phyloP scores from a whole-genome alignment of 2,797 vertebrate species.

The Lutjanus campechanus region DNA sequence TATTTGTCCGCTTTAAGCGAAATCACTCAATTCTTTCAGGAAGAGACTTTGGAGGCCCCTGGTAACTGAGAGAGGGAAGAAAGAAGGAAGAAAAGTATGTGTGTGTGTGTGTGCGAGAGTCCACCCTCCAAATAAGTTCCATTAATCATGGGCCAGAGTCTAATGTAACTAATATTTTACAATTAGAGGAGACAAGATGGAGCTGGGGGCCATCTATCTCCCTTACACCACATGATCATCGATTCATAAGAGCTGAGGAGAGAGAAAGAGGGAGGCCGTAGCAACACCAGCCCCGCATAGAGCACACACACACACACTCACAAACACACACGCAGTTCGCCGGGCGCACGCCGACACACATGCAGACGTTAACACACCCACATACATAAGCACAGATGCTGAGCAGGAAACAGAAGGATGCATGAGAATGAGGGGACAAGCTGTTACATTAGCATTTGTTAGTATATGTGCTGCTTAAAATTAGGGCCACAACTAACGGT shows the following conservation, averaged over 20 bases:
- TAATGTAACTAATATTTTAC: slow-evolving; percentile 99
- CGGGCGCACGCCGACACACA: slow-evolving; percentile 35
- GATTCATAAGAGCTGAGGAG: slow-evolving; percentile 98
- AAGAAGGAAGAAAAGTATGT: slow-evolving; percentile 71
- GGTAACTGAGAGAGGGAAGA: slow-evolving; percentile 49
- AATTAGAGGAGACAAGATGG: slow-evolving; percentile 99
- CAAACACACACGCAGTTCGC: slow-evolving; percentile 40
- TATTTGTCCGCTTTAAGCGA: slow-evolving; percentile 98
- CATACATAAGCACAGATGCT: slow-evolving; percentile 58
- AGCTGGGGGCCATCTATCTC: slow-evolving; percentile 99
- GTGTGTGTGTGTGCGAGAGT: slow-evolving; percentile 88
- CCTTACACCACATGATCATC: slow-evolving; percentile 99
- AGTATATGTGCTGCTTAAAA: slow-evolving; percentile 34
- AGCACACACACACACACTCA: slow-evolving; percentile 36
- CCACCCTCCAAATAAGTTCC: slow-evolving; percentile 99
- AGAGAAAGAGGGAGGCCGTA: slow-evolving; percentile 80
- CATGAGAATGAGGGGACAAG: slow-evolving; percentile 59
- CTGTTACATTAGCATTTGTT: slow-evolving; percentile 67
- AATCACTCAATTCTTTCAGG: slow-evolving; percentile 97
- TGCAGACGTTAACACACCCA: slow-evolving; percentile 42
- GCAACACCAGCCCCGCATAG: slow-evolving; percentile 71
- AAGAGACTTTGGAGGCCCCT: slow-evolving; percentile 93
- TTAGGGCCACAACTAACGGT: not conserved
- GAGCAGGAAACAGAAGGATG: slow-evolving; percentile 60
- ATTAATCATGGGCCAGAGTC: slow-evolving; percentile 99